Conservation (phyloP, 2,797 vertebrate genomes). For the Chaetophractus vellerosus region DNA sequence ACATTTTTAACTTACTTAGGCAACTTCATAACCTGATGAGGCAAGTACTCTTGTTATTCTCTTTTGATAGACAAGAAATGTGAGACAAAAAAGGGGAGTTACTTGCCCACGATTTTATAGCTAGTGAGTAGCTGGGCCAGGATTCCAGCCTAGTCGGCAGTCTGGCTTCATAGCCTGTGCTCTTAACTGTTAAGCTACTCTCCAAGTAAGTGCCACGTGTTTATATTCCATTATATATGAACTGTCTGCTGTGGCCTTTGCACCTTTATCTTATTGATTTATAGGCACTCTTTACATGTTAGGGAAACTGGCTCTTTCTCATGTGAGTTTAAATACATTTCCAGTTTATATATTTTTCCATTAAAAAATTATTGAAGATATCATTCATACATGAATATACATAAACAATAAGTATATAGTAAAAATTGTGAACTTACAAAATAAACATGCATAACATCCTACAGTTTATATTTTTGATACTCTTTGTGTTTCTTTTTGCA, state of each 20-base stretch:
- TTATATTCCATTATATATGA: neutral
- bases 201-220: neutral
- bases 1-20: neutral
- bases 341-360: neutral
- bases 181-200: neutral
- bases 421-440: too few relatives aligned
- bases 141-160: neutral
- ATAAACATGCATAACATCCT: neutral
- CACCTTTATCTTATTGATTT: neutral
- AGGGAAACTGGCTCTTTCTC: neutral
- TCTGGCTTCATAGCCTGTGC: neutral
- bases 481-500: conserved; percentile 18
- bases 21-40: neutral
- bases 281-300: neutral
- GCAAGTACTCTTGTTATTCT: neutral
- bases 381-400: too few relatives aligned
- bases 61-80: neutral
- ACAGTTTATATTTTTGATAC: neutral
- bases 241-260: neutral
- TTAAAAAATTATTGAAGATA: too few relatives aligned
- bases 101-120: neutral
- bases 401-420: too few relatives aligned
- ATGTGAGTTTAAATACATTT: conserved; percentile 34
- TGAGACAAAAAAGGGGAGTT: neutral
- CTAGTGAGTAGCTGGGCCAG: neutral